Conservation (phyloP, 2,888 invertebrate genomes). For the Dicycla oo region DNA sequence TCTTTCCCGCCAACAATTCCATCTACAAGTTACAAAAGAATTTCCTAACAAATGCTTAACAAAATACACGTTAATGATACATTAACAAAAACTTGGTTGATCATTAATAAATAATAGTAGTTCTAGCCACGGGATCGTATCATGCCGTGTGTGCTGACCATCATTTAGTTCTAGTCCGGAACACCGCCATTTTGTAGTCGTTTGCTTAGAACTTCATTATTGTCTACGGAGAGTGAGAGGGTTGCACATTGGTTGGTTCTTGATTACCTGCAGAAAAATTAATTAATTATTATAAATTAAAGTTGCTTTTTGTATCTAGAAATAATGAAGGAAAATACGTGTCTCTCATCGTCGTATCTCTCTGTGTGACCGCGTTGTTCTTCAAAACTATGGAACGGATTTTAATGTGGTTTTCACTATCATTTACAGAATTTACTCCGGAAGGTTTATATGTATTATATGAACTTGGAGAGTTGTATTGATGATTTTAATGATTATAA, state of each 20-base stretch:
- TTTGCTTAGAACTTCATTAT: conserved; percentile 38
- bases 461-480: no score
- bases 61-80: conserved; percentile 15
- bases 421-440: no score
- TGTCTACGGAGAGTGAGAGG: conserved; percentile 38
- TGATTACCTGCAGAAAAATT: neutral
- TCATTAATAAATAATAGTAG: conserved; percentile 13
- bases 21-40: neutral
- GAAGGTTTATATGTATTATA: no score
- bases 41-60: neutral
- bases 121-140: conserved; percentile 29
- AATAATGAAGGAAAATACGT: no score
- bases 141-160: conserved; percentile 37
- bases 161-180: conserved; percentile 46
- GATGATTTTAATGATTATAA: no score
- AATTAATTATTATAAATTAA: no score
- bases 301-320: no score
- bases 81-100: conserved; percentile 17
- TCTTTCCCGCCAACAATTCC: neutral
- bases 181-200: conserved; percentile 39
- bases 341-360: no score
- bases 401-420: no score
- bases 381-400: no score
- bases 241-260: conserved; percentile 12
- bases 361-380: no score